Evolutionary conservation across 2,888 invertebrate genomes (phyloP), one percentile per base, ranked within the genome.

Genomic region (Cephalotes varians): DNA sequence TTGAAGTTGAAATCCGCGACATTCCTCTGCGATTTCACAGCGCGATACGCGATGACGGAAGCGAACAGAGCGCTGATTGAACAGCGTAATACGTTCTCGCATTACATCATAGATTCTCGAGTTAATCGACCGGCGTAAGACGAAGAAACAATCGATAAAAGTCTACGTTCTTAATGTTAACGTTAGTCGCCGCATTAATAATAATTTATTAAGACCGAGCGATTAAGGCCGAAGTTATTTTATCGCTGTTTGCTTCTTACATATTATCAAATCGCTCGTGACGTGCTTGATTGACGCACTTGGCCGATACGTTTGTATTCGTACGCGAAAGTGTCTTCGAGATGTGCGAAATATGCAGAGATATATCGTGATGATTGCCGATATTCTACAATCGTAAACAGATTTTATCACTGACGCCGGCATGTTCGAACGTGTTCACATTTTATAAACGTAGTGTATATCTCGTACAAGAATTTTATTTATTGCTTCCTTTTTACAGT

Each of bases 231-330:
- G 12, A 15, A 62, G 54, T 71, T 67, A 62, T 71, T 71, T 40
- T 25, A 5, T 15, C 56, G 28, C 10, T 18, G 37, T 28, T 15
- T 10, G 31, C 31, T 21, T 62, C 12, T n/a, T 49, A 49, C 28
- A 67, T 85, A 85, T 69, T 79, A 18, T 73, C 7, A 25, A 34
- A 76, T 51, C 18, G 44, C 18, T 10, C 15, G 21, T n/a, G n/a
- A n/a, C n/a, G n/a, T 28, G 31, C 21, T 28, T 6, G 9, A 37
- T 34, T n/a, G 5, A 6, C 7, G 3, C 4, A 7, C 12, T 34
- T 64, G 1, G 31, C 4, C 47, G 18, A n/a, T 56, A 49, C 1
- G 15, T 60, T 44, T n/a, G 15, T 47, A 25, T 49, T 34, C 18
- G 6, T 18, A 10, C 6, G 5, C 3, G 40, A 40, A 28, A 47